Base-by-base conservation (phyloP, 2,888 invertebrate genomes). In the Busseola fusca region DNA sequence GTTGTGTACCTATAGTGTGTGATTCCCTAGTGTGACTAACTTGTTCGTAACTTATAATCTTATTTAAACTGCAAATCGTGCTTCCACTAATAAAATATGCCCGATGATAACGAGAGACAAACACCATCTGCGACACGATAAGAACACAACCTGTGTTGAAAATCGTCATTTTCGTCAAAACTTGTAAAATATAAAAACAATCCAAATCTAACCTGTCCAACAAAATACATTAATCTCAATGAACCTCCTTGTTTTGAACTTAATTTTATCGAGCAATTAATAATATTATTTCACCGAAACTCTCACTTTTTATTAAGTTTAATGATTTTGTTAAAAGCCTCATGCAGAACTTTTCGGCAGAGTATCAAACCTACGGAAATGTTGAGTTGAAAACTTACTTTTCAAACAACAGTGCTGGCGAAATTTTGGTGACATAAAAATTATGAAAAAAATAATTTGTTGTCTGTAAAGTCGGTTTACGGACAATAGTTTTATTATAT, bases 331-430 rank as follows among this genome's bases (percentile, higher is more conserved):
- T 81, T 72, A 76, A 76, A 67, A 52, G 48, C 9, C 18, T 37
- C 48, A 34, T 34, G 40, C 14, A 52, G 34, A 65, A 62, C 62
- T 67, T 80, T 74, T 59, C n/a, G 64, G 12, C 21, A 40, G 16
- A 54, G 63, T 50, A 50, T 56, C 2, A 12, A 27, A 10, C 37
- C 64, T 50, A 64, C 30, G 42, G 56, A 69, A 72, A 67, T 72
- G 18, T 64, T 40, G 63, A 58, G 64, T 80, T 58, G 18, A 63
- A 68, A 72, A 72, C 37, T 83, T 80, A 72, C 37, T 83, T 80
- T 52, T 56, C 7, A 27, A 37, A 42, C 21, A 62, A 57, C 59
- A 48, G 21, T 34, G 30, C 21, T 76, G 50, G 14, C 14, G 12
- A 56, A 57, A 54, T 16, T 78, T 64, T 66, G 52, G 64, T 65